A percentile compares a stretch with the other conserved stretches of the same genome.
phyloP scores from a whole-genome alignment of 2,888 invertebrate species.

The Camptogramma bilineatum region DNA sequence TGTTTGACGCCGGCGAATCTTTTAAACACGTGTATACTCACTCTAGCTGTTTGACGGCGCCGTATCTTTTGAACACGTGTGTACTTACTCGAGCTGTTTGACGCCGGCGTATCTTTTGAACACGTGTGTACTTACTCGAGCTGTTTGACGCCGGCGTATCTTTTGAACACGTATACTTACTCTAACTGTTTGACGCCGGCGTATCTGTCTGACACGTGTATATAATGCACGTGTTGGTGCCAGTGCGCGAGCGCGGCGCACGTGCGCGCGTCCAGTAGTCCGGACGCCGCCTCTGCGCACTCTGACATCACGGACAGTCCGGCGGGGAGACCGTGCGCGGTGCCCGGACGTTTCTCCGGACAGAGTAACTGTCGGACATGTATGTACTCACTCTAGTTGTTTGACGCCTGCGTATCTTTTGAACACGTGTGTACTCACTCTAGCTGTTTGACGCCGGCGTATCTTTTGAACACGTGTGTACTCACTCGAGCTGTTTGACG shows the following conservation, averaged over 20 bases:
- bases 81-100: too few species aligned
- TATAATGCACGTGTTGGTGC: conserved; percentile 89
- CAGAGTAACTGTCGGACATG: conserved; percentile 73
- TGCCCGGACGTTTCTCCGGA: conserved; percentile 92
- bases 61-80: too few species aligned
- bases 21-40: conserved; percentile 74
- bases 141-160: too few species aligned
- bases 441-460: conserved; percentile 94
- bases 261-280: conserved; percentile 93
- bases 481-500: too few species aligned
- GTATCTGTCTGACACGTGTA: background rate
- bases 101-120: too few species aligned
- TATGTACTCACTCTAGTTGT: conserved; percentile 56
- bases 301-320: conserved; percentile 94
- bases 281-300: conserved; percentile 94
- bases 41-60: conserved; percentile 96
- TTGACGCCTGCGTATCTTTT: background rate
- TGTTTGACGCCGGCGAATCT: background rate
- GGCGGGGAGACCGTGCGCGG: conserved; percentile 91
- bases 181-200: conserved; percentile 86
- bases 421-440: conserved; percentile 87
- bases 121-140: too few species aligned
- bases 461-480: conserved; percentile 99
- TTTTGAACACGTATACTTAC: conserved; percentile 80
- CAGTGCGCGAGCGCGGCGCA: conserved; percentile 92